phyloP scores from a whole-genome alignment of 1,140 invertebrate species.

The Danaus plexippus region DNA sequence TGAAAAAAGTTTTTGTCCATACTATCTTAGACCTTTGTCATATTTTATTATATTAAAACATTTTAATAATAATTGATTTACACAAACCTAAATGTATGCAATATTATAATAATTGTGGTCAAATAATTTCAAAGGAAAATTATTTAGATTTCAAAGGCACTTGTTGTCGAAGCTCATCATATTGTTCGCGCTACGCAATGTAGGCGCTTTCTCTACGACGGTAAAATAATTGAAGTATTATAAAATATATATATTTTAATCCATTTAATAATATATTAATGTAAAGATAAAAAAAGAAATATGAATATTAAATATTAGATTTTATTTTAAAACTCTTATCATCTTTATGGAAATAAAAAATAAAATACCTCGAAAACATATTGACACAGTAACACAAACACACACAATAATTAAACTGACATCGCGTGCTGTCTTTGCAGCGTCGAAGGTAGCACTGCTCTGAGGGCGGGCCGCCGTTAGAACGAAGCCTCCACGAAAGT shows the following conservation, averaged over 20 bases:
- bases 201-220: neutral
- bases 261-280: too few relatives aligned
- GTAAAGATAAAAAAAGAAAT: neutral
- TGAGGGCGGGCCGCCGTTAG: slow-evolving; percentile 14
- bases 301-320: slow-evolving; percentile 7
- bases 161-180: too few relatives aligned
- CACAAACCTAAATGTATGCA: too few relatives aligned
- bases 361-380: slow-evolving; percentile 29
- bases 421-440: slow-evolving; percentile 42
- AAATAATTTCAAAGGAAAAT: too few relatives aligned
- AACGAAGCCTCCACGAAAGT: slow-evolving; percentile 51
- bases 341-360: neutral
- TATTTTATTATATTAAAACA: too few relatives aligned
- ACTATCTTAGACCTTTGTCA: too few relatives aligned
- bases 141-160: too few relatives aligned
- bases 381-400: slow-evolving; percentile 19
- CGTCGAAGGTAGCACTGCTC: slow-evolving; percentile 43
- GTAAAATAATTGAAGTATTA: neutral
- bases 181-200: neutral
- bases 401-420: slow-evolving; percentile 16
- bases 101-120: too few relatives aligned
- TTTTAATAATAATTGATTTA: too few relatives aligned
- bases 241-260: too few relatives aligned
- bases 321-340: neutral
- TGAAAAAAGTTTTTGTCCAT: too few relatives aligned